These are phyloP conservation scores for Lasioglossum leucozonium DNA, from an alignment of 2,888 invertebrate genomes.

Conservation along the genomic window DNA sequence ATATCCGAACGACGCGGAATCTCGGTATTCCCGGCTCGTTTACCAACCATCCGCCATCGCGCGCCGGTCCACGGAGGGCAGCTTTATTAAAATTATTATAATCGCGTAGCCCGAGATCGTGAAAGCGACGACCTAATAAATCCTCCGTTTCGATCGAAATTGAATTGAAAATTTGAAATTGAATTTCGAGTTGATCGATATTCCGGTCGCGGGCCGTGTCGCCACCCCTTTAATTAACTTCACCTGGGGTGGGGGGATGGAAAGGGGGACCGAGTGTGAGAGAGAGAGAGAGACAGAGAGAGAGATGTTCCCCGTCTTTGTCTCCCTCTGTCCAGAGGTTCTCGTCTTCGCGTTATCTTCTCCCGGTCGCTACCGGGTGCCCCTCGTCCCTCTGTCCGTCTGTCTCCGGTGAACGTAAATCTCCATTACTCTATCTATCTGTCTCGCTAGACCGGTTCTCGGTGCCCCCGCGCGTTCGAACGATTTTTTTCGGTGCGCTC, in stretches of 20 bases:
- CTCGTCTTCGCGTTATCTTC: constrained; percentile 15
- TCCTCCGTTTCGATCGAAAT: constrained; percentile 43
- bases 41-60: constrained; percentile 23
- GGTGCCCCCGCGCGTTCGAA: background rate
- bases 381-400: background rate
- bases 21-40: constrained; percentile 18
- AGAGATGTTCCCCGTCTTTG: background rate
- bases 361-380: background rate
- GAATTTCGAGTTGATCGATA: constrained; percentile 59
- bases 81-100: constrained; percentile 82
- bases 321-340: constrained; percentile 1
- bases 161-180: constrained; percentile 55
- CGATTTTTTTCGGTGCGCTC: background rate
- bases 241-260: background rate
- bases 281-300: no score
- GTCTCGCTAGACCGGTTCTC: background rate
- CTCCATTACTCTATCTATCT: constrained; percentile 38
- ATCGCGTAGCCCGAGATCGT: constrained; percentile 60
- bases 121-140: constrained; percentile 59
- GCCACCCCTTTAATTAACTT: constrained; percentile 48
- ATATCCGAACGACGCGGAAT: background rate
- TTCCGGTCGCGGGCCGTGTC: constrained; percentile 38
- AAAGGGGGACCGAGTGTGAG: no score
- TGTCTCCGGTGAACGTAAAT: constrained; percentile 18
- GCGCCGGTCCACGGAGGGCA: constrained; percentile 28